Evolutionary conservation across 2,113 vertebrate species (phyloP), one percentile per base, ranked within the genome.

Genomic region (Anoplopoma fimbria): DNA sequence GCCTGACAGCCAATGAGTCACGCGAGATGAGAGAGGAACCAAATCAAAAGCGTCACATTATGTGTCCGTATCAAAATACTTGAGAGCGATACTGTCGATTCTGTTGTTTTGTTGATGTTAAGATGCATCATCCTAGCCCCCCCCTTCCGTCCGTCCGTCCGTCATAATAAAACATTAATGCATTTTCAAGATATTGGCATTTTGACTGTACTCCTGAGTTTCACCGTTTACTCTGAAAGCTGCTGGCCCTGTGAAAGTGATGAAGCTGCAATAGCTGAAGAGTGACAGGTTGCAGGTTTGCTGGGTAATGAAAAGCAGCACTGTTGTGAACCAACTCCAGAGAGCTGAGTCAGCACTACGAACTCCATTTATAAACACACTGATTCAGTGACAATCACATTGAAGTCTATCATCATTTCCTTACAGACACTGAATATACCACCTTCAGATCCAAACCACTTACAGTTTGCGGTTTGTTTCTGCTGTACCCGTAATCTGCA

Each of bases 281-380:
- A 78, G 34, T 75, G 72, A 63, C 86, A 83, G 68, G 71, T 81
- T 70, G 49, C 67, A 77, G 58, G 67, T 75, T 80, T 71, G 65
- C 57, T 57, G 65, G 34, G 81, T 47, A 4, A 40, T 63, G 69
- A 69, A 42, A 53, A 83, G 70, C n/a, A 57, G 68, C 3, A 3
- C 25, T 45, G 57, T 61, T 87, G 19, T 64, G 80, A 78, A 75
- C 69, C 47, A 42, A 31, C 71, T 62, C 68, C 79, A 71, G 55
- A 81, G 47, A 53, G 87, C 80, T 86, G 85, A 86, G 40, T 87
- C 42, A 60, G 76, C 84, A 78, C 45, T 60, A n/a, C 55, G 58
- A 68, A 17, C 68, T 38, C n/a, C 21, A 27, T 63, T 73, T 49
- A 53, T 47, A 84, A 68, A 77, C 51, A 69, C 74, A 76, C 61